These are phyloP conservation scores for Chrysopilus asiliformis DNA, from an alignment of 2,888 invertebrate genomes.

Conservation along the genomic window DNA sequence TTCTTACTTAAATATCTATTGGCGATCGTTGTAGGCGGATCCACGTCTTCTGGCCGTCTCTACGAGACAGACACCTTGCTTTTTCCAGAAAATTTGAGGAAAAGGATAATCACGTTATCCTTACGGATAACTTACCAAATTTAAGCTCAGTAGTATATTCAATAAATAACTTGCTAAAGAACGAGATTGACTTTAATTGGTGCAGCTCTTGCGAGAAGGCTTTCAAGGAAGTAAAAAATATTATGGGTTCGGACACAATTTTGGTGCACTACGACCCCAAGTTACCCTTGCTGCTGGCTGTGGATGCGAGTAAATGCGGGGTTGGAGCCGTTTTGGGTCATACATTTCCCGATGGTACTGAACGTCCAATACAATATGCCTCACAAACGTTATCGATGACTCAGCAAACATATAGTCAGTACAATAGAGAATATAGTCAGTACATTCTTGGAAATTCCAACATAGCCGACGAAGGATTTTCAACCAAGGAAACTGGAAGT, in stretches of 20 bases:
- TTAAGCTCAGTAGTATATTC: conserved; percentile 20
- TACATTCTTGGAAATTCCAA: no score
- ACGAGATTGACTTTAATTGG: no score
- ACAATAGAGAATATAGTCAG: conserved; percentile 21
- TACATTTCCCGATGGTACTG: conserved; percentile 20
- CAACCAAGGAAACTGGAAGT: no score
- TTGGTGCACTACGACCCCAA: conserved; percentile 20
- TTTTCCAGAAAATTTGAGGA: no score
- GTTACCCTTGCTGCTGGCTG: conserved; percentile 7
- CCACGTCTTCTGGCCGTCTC: no score
- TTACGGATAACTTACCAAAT: no score
- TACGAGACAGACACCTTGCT: no score
- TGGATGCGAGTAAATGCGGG: neutral
- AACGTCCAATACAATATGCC: conserved; percentile 26
- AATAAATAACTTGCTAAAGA: conserved; percentile 20
- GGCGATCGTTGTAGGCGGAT: no score
- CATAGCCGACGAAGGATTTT: no score
- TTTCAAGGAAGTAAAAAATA: conserved; percentile 19
- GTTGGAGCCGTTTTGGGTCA: conserved; percentile 24
- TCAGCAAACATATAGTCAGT: conserved; percentile 19
- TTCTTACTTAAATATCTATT: no score
- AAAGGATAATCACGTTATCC: no score
- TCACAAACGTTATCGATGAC: conserved; percentile 20
- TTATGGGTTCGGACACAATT: conserved; percentile 17
- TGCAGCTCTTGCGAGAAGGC: no score